Evolutionary conservation across 2,888 invertebrate genomes (phyloP), one percentile per base, ranked within the genome.

Genomic region (Dendrolimus pini): DNA sequence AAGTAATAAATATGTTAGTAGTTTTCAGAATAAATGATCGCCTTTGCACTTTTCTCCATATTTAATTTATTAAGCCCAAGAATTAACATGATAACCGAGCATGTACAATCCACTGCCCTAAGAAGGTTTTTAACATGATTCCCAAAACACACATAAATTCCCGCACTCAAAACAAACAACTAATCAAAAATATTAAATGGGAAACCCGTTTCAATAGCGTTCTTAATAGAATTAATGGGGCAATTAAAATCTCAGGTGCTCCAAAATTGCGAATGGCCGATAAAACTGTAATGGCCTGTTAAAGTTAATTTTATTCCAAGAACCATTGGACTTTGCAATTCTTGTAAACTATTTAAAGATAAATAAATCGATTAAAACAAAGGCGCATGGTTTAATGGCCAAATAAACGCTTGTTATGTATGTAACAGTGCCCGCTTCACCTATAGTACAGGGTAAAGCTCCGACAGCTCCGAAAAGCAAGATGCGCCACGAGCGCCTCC

Each of bases 201-300:
- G 3, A 47, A 47, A 10, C 10, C 10, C 47, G 9, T 47, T 47
- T 7, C 9, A 47, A 47, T 8, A 12, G 47, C 47, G 9, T 6
- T 47, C 47, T 47, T 12, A 12, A 47, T 47, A 47, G 47, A 47
- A 47, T 47, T 55, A 59, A 57, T 47, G 47, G 57, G 13, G 41
- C 41, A 55, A 47, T 47, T 59, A 41, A 59, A 59, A 55, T 41
- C n/a, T 56, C 42, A 57, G 53, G 53, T 59, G 59, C 55, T 18
- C 10, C 55, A 41, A 56, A 54, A 57, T 55, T 56, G 57, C 55
- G 54, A 53, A 53, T 12, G 41, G 55, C 52, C 56, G 41, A 41
- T 59, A 55, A 56, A 59, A 53, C 42, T 10, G 53, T 53, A 59
- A 59, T 59, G 41, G 54, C 41, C 55, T 53, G 59, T 59, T 55